phyloP scores from a whole-genome alignment of 2,113 vertebrate species.

The Anas platyrhynchos region DNA sequence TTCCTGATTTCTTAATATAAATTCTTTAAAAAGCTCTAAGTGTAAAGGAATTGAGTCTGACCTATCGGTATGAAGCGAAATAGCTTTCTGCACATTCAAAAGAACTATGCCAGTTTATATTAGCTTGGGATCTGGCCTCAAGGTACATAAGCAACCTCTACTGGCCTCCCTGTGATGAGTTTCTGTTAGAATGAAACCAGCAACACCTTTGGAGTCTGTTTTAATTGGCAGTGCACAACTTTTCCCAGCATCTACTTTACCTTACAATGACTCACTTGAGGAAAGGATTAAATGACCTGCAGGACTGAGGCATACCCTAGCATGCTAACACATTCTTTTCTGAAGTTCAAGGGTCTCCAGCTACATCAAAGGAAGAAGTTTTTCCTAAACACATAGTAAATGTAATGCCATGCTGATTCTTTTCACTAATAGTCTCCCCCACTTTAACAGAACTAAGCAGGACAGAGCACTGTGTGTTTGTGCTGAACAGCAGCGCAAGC shows the following conservation, averaged over 20 bases:
- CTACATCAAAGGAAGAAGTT: constrained; percentile 61
- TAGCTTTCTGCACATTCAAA: not conserved
- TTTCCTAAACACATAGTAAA: constrained; percentile 22
- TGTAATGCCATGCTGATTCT: constrained; percentile 43
- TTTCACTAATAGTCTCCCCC: constrained; percentile 38
- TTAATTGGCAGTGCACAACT: constrained; percentile 59
- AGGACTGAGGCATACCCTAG: constrained; percentile 20
- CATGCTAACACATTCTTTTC: constrained; percentile 44
- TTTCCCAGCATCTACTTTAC: constrained; percentile 51
- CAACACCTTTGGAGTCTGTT: constrained; percentile 51
- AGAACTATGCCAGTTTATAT: not conserved
- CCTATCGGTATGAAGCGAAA: not conserved
- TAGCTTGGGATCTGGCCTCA: constrained; percentile 2
- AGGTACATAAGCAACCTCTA: constrained; percentile 14
- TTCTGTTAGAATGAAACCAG: constrained; percentile 52
- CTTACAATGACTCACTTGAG: constrained; percentile 60
- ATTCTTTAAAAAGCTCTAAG: not conserved
- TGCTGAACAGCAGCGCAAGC: constrained; percentile 2
- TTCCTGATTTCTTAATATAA: not conserved
- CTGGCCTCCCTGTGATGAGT: constrained; percentile 30
- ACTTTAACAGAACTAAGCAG: constrained; percentile 5
- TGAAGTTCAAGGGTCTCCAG: constrained; percentile 65
- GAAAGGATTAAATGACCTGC: constrained; percentile 53
- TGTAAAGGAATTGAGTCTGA: not conserved
- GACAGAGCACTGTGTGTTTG: constrained; percentile 16